Base-by-base conservation (phyloP, 1,140 invertebrate genomes). In the Zaprionus tsacasi region DNA sequence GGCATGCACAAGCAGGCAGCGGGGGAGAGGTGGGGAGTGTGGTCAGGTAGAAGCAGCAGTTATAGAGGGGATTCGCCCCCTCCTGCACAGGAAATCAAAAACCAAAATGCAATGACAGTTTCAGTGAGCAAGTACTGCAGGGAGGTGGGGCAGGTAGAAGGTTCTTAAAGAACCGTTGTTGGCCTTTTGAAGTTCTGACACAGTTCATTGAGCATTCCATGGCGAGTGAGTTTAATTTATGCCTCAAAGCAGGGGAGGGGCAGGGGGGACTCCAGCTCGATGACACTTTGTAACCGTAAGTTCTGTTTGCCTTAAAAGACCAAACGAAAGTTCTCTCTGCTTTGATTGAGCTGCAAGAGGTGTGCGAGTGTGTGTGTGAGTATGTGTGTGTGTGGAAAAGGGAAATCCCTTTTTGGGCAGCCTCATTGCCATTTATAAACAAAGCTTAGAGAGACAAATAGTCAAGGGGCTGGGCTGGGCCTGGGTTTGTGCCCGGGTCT, bases 331-430 rank as follows among this genome's bases (percentile, higher is more conserved):
- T 79, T 50, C 45, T 50, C 45, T 50, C 45, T 12, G 15, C 52
- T 75, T 67, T 82, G 54, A 70, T 77, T 79, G 68, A 36, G 68
- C 64, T 59, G 54, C 40, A 21, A 21, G 21, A 21, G 21, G 33
- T 38, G 52, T 82, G 65, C 6, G 54, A 25, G 30, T 68, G 30
- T 38, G 6, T 52, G 21, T 59, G 10, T 17, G 12, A 48, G 56
- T 52, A 21, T 38, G 52, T 82, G 65, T 30, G 54, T 58, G 33
- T 38, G 52, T 82, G 65, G 70, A 89, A 88, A 88, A 88, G 85
- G 85, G 85, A 89, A 89, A 89, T 85, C 85, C 85, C 85, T 89
- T 88, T 88, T 88, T 66, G 59, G 70, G 60, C 56, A 61, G 40
- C 52, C 48, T 38, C 60, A 61, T 45, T 76, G 61, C 70, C 76